A percentile compares a stretch with the other conserved stretches of the same genome.
phyloP scores from a whole-genome alignment of 2,888 invertebrate genomes.

The Cryptocephalus primarius region DNA sequence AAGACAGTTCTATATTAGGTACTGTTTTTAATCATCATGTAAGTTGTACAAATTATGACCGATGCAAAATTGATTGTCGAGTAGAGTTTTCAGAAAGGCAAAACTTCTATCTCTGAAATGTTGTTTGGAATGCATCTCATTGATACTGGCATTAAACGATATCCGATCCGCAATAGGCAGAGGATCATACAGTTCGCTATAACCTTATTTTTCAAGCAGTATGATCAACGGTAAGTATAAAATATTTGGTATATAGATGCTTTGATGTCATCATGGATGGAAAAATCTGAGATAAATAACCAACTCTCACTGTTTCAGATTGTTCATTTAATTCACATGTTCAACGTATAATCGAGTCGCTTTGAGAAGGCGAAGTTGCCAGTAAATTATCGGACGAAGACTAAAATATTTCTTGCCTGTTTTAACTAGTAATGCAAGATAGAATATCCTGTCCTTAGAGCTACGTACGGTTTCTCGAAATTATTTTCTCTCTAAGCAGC shows the following conservation, averaged over 20 bases:
- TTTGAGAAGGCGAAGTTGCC: too few relatives aligned
- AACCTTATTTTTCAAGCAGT: constrained; percentile 73
- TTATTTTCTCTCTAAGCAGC: too few relatives aligned
- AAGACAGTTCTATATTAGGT: constrained; percentile 68
- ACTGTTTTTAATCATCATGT: constrained; percentile 81
- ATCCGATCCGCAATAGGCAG: constrained; percentile 73
- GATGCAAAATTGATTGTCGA: background rate
- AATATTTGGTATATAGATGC: too few relatives aligned
- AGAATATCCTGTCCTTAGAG: too few relatives aligned
- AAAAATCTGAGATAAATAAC: background rate
- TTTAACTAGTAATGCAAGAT: too few relatives aligned
- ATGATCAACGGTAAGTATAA: constrained; percentile 58
- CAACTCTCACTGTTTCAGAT: too few relatives aligned
- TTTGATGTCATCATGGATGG: background rate
- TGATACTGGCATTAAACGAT: constrained; percentile 82
- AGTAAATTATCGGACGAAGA: too few relatives aligned
- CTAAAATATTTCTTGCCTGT: too few relatives aligned
- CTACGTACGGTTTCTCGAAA: too few relatives aligned
- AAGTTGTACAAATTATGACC: constrained; percentile 21
- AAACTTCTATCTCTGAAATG: constrained; percentile 78
- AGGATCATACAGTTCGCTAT: constrained; percentile 83
- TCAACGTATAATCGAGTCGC: too few relatives aligned
- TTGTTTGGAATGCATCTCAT: constrained; percentile 85
- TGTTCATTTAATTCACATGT: too few relatives aligned
- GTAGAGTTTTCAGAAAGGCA: constrained; percentile 71